phyloP scores from a whole-genome alignment of 1,140 invertebrate genomes.

The Drosophila sturtevanti region DNA sequence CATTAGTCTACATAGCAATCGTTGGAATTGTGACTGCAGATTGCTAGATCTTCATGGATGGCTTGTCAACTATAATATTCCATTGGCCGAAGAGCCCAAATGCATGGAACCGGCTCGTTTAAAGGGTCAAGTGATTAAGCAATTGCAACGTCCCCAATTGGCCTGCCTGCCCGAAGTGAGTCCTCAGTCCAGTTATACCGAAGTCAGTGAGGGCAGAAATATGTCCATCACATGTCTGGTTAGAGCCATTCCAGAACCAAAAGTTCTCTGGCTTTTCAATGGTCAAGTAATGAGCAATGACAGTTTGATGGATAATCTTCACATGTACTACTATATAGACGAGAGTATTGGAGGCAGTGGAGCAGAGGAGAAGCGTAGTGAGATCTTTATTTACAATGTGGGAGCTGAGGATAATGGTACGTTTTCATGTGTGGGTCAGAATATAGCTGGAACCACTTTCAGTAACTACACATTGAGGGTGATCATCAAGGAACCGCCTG shows the following conservation, averaged over 20 bases:
- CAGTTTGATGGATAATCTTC: constrained; percentile 86
- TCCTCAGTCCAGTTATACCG: constrained; percentile 87
- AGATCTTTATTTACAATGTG: constrained; percentile 89
- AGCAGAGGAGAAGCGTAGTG: constrained; percentile 88
- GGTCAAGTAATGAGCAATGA: constrained; percentile 89
- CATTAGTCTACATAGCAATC: constrained; percentile 92
- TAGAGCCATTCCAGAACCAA: constrained; percentile 90
- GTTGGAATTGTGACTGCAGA: constrained; percentile 94
- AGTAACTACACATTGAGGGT: constrained; percentile 91
- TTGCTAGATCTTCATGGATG: constrained; percentile 90
- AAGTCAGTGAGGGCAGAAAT: constrained; percentile 91
- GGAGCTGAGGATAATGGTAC: constrained; percentile 90
- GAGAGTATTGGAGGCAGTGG: constrained; percentile 85
- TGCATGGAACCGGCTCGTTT: constrained; percentile 89
- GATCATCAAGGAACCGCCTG: constrained; percentile 88
- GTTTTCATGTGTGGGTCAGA: constrained; percentile 91
- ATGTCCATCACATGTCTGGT: constrained; percentile 91
- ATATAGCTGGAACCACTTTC: constrained; percentile 89
- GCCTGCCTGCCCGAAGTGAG: constrained; percentile 92
- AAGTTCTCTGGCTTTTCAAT: constrained; percentile 91
- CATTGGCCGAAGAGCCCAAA: constrained; percentile 89
- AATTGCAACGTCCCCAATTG: constrained; percentile 88
- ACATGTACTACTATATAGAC: constrained; percentile 87
- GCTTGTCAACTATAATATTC: constrained; percentile 89
- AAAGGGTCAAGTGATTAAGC: constrained; percentile 87